A percentile compares a stretch with the other conserved stretches of the same genome.
Evolutionary conservation across 2,797 vertebrate genomes (phyloP).

Genomic region (Vespertilio murinus): DNA sequence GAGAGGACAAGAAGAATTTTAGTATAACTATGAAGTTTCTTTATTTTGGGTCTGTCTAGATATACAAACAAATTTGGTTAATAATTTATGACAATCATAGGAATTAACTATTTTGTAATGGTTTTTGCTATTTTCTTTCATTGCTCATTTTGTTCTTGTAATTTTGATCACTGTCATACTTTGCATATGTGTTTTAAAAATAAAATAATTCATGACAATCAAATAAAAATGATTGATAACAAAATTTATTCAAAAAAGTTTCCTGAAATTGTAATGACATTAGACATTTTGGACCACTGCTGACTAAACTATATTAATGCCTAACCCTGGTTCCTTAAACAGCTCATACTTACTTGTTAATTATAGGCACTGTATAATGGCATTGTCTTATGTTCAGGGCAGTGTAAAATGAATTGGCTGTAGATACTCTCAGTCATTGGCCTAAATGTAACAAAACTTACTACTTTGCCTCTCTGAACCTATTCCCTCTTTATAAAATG

Average conservation of each 20-base stretch:
- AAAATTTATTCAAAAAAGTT: not conserved
- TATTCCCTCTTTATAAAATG: not conserved
- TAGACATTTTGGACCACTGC: not conserved
- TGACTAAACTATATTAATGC: not conserved
- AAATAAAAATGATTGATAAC: not conserved
- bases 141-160: slow-evolving; percentile 81
- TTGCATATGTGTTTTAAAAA: slow-evolving; percentile 71
- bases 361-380: not conserved
- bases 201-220: too few species aligned
- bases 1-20: not conserved
- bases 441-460: not conserved
- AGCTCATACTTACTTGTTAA: not conserved
- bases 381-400: not conserved
- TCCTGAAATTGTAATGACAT: not conserved
- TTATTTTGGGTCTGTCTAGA: not conserved
- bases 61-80: not conserved
- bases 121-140: slow-evolving; percentile 78
- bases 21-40: not conserved
- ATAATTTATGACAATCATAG: slow-evolving; percentile 63
- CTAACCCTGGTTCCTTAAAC: not conserved
- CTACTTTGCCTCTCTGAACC: not conserved
- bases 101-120: slow-evolving; percentile 85
- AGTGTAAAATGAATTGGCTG: not conserved
- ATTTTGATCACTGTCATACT: slow-evolving; percentile 71
- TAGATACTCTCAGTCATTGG: not conserved